A percentile compares a stretch with the other conserved stretches of the same genome.
These are phyloP conservation scores for Manacus vitellinus DNA, from an alignment of 2,113 vertebrate species.

Conservation along the genomic window DNA sequence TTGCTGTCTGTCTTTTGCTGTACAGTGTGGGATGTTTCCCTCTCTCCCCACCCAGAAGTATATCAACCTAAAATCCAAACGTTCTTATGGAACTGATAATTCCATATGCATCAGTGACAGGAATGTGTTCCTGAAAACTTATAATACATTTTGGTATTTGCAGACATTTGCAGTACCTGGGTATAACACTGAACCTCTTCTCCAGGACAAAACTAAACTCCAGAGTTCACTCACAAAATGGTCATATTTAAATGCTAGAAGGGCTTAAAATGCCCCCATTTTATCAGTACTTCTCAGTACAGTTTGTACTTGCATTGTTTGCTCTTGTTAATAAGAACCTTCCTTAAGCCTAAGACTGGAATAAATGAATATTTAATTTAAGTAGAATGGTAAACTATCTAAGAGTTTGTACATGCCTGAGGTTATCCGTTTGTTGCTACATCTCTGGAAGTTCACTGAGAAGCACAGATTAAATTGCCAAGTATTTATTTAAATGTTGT, in stretches of 20 bases:
- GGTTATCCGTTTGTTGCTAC: neutral
- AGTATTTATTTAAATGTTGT: neutral
- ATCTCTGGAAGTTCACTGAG: neutral
- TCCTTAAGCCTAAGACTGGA: neutral
- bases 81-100: neutral
- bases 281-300: neutral
- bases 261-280: neutral
- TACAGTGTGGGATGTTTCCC: neutral
- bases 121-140: neutral
- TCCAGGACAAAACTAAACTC: neutral
- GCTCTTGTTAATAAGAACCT: neutral
- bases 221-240: neutral
- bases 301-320: neutral
- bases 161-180: neutral
- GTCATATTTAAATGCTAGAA: neutral
- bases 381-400: neutral
- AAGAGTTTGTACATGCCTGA: neutral
- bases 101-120: neutral
- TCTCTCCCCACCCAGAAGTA: accelerated
- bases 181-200: neutral
- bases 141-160: neutral
- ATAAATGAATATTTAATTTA: conserved; percentile 26
- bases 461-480: neutral
- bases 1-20: neutral
- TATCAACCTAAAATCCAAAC: neutral